A percentile compares a stretch with the other conserved stretches of the same genome.
Conservation (phyloP, 2,888 invertebrate genomes). For the Celastrina argiolus region DNA sequence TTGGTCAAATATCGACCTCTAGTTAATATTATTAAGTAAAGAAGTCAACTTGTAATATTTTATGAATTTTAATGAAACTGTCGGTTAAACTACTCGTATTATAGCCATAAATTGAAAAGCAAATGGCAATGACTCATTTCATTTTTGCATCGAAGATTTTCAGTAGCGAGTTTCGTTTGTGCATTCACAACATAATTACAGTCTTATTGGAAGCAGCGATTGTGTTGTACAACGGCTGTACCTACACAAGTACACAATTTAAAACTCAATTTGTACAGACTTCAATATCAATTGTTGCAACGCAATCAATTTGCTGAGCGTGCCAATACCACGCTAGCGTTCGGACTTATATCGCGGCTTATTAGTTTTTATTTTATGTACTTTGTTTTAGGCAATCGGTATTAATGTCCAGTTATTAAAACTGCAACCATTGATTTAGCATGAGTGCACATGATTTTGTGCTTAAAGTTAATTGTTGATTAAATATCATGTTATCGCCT, state of each 20-base stretch:
- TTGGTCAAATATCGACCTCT: too few relatives aligned
- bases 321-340: constrained; percentile 19
- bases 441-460: too few relatives aligned
- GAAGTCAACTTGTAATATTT: too few relatives aligned
- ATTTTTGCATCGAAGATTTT: not conserved
- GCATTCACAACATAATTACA: constrained; percentile 19
- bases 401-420: too few relatives aligned
- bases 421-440: too few relatives aligned
- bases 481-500: too few relatives aligned
- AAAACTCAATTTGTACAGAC: constrained; percentile 50
- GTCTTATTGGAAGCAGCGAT: constrained; percentile 20
- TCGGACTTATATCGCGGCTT: constrained; percentile 11
- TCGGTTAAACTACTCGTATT: too few relatives aligned
- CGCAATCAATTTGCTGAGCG: constrained; percentile 51
- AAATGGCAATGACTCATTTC: not conserved
- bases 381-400: too few relatives aligned
- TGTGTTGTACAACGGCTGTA: constrained; percentile 24
- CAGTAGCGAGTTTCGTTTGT: constrained; percentile 1
- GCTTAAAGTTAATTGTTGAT: too few relatives aligned
- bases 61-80: too few relatives aligned
- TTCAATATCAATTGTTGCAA: constrained; percentile 49
- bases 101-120: not conserved
- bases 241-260: constrained; percentile 36
- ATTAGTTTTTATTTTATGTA: not conserved
- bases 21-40: too few relatives aligned